These are phyloP conservation scores for Adelosebastes latens DNA, from an alignment of 2,797 vertebrate genomes.

Conservation along the genomic window DNA sequence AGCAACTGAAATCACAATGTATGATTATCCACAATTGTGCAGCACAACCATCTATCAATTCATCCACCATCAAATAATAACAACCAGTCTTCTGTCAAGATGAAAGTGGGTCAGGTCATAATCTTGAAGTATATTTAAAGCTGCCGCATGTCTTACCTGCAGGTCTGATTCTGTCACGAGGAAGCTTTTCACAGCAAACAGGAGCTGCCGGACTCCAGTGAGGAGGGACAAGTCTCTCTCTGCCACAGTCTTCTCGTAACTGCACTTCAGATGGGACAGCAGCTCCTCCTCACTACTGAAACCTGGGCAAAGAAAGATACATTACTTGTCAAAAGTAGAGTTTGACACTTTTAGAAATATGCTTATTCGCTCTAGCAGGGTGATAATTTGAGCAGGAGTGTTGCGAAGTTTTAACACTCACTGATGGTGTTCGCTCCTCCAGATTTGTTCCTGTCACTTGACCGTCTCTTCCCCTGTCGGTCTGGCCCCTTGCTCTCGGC, in stretches of 20 bases:
- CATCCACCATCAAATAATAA: neutral
- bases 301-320: constrained; percentile 69
- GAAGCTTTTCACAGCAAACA: constrained; percentile 85
- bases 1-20: neutral
- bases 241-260: constrained; percentile 84
- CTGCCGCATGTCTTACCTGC: constrained; percentile 78
- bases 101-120: neutral
- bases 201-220: constrained; percentile 77
- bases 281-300: constrained; percentile 90
- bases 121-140: neutral
- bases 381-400: neutral
- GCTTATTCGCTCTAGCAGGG: neutral
- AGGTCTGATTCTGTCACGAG: constrained; percentile 71
- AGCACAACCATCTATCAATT: neutral
- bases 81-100: neutral
- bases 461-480: constrained; percentile 72
- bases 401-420: constrained; percentile 59
- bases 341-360: neutral
- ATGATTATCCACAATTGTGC: neutral
- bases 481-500: constrained; percentile 72
- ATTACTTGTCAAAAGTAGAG: neutral
- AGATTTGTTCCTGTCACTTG: constrained; percentile 78
- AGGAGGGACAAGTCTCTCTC: constrained; percentile 73
- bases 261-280: constrained; percentile 81
- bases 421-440: constrained; percentile 61